These are phyloP conservation scores for Lampris megalopsis DNA, from an alignment of 2,113 vertebrate species.

Conservation along the genomic window DNA sequence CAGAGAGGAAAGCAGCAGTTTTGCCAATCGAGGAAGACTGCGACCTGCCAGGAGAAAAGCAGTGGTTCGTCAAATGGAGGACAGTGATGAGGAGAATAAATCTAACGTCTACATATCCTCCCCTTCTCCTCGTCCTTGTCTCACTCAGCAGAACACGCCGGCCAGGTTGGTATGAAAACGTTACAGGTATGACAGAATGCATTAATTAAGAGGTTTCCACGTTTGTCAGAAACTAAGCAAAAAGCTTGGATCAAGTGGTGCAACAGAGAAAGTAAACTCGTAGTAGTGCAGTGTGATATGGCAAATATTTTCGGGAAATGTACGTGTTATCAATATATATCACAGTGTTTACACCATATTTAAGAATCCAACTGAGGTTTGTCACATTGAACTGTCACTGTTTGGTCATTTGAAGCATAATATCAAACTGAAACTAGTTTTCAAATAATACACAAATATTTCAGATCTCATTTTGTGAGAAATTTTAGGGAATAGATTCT, in stretches of 20 bases:
- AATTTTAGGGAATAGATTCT: no score
- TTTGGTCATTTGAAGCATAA: no score
- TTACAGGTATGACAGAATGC: not conserved
- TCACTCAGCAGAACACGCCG: conserved; percentile 1
- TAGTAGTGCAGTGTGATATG: not conserved
- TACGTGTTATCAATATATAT: not conserved
- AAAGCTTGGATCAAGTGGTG: not conserved
- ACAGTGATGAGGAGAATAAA: conserved; percentile 56
- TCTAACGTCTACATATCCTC: not conserved
- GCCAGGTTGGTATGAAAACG: conserved; percentile 40
- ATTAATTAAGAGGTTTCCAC: not conserved
- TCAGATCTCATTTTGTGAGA: no score
- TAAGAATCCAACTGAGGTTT: no score
- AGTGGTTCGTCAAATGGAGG: conserved; percentile 32
- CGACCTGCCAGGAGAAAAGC: conserved; percentile 45
- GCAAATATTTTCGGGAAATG: not conserved
- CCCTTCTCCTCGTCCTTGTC: not conserved
- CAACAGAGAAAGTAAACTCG: not conserved
- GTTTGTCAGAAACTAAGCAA: not conserved
- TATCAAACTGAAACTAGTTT: no score
- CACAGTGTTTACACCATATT: not conserved
- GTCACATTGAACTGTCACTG: not conserved
- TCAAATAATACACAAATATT: no score
- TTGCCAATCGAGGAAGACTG: not conserved
- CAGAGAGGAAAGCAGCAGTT: conserved; percentile 4